phyloP scores from a whole-genome alignment of 2,113 vertebrate genomes.

The Trichechus manatus region DNA sequence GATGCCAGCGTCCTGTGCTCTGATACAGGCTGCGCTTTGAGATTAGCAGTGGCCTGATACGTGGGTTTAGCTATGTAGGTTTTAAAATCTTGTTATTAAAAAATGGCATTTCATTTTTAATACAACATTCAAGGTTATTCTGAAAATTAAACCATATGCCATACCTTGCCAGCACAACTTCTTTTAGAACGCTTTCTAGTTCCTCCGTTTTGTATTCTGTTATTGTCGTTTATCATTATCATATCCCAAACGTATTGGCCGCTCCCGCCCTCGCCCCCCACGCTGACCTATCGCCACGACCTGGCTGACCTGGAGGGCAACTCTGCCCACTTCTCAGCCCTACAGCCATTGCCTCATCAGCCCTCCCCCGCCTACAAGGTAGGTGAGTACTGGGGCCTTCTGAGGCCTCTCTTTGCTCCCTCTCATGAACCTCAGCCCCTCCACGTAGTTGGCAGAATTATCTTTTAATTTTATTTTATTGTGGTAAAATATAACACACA shows the following conservation, averaged over 20 bases:
- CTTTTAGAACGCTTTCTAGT: neutral
- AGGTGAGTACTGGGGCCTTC: neutral
- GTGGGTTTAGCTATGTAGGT: neutral
- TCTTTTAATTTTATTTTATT: neutral
- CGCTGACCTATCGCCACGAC: neutral
- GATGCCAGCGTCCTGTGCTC: fast-evolving
- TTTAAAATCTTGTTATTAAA: neutral
- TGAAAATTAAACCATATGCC: neutral
- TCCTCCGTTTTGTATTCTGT: neutral
- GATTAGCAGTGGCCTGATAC: neutral
- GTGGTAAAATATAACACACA: neutral
- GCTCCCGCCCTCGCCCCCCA: neutral
- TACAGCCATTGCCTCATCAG: neutral
- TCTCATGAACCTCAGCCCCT: neutral
- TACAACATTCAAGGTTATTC: neutral
- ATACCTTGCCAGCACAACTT: neutral
- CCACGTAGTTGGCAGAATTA: neutral
- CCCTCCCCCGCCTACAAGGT: neutral
- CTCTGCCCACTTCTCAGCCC: neutral
- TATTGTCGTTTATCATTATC: neutral
- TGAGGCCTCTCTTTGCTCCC: neutral
- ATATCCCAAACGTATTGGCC: neutral
- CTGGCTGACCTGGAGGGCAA: neutral
- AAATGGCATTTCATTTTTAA: neutral
- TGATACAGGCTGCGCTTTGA: neutral